phyloP scores from a whole-genome alignment of 2,888 invertebrate genomes.

The Lochmaea capreae region DNA sequence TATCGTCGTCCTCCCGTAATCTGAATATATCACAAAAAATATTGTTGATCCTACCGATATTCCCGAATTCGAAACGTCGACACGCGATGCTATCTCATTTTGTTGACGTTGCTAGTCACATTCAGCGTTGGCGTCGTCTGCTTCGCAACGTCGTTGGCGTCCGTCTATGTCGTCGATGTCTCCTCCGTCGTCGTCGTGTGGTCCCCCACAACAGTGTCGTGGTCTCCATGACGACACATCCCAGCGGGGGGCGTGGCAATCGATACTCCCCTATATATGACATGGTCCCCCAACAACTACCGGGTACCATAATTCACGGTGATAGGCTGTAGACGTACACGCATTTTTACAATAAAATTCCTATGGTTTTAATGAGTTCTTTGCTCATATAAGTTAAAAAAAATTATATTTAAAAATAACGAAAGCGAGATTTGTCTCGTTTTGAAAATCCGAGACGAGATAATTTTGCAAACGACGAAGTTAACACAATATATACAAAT shows the following conservation, averaged over 20 bases:
- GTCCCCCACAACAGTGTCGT: conserved; percentile 64
- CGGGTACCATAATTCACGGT: conserved; percentile 59
- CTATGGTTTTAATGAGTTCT: not conserved
- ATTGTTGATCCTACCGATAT: not conserved
- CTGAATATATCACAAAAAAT: not conserved
- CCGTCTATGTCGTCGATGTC: conserved; percentile 23
- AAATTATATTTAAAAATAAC: no score
- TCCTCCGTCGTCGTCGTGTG: conserved; percentile 45
- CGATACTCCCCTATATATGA: conserved; percentile 74
- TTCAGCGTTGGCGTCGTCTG: conserved; percentile 3
- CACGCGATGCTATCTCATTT: conserved; percentile 14
- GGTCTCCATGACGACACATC: conserved; percentile 70
- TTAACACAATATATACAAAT: no score
- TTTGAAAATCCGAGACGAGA: no score
- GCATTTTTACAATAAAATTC: not conserved
- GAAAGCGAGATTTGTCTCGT: no score
- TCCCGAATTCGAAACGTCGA: not conserved
- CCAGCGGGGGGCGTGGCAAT: conserved; percentile 73
- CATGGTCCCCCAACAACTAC: conserved; percentile 70
- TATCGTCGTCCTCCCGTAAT: not conserved
- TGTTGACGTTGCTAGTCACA: conserved; percentile 10
- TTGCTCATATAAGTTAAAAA: no score
- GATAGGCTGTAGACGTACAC: not conserved
- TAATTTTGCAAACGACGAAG: no score
- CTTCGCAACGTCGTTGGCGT: conserved; percentile 21